Conservation (phyloP, 2,888 invertebrate species). For the Drosophila incognita region DNA sequence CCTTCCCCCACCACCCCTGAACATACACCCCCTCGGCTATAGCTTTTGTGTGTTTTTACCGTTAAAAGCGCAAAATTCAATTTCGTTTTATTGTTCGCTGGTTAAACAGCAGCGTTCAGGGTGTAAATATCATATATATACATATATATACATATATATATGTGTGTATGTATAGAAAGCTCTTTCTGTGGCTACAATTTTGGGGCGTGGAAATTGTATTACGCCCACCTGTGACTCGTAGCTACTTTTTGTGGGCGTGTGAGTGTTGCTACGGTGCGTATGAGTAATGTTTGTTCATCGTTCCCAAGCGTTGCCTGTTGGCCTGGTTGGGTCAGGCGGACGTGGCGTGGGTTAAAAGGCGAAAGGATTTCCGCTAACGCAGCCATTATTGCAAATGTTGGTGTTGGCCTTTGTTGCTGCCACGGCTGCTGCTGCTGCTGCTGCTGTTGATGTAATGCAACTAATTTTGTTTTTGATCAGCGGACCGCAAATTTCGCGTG, state of each 20-base stretch:
- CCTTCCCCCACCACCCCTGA: background rate
- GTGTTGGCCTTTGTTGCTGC: constrained; percentile 21
- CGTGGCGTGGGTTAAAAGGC: background rate
- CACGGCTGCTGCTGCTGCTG: background rate
- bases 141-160: constrained; percentile 2
- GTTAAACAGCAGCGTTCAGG: constrained; percentile 63
- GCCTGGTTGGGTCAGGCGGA: background rate
- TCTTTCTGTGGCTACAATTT: constrained; percentile 3
- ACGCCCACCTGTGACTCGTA: constrained; percentile 73
- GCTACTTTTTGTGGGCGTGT: constrained; percentile 38
- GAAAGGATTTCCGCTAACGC: constrained; percentile 47
- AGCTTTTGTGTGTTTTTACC: constrained; percentile 65
- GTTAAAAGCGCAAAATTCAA: constrained; percentile 80
- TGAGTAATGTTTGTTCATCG: constrained; percentile 56
- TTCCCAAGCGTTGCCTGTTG: constrained; percentile 2
- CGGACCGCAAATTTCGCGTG: constrained; percentile 38
- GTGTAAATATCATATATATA: constrained; percentile 44
- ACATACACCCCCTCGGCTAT: constrained; percentile 17
- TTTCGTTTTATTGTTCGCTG: constrained; percentile 77
- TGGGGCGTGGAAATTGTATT: constrained; percentile 67
- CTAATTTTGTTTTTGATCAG: constrained; percentile 55
- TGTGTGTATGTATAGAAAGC: background rate
- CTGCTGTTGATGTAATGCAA: constrained; percentile 44
- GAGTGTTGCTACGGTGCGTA: constrained; percentile 45
- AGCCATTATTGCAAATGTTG: constrained; percentile 36